These are phyloP conservation scores for Phylloscopus trochilus DNA, from an alignment of 2,113 vertebrate species.

Conservation along the genomic window DNA sequence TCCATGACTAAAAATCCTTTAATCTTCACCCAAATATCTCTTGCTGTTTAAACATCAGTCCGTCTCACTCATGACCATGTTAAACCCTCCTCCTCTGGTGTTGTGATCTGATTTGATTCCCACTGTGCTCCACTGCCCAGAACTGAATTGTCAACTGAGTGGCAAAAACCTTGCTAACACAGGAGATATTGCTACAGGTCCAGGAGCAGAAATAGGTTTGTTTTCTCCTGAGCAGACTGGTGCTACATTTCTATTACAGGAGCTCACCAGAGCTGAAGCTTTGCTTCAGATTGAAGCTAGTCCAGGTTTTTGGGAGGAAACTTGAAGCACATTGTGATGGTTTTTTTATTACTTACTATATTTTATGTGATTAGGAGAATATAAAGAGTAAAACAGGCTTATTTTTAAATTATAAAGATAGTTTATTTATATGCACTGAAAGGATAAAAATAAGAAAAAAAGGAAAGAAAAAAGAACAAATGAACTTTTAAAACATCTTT, in stretches of 20 bases:
- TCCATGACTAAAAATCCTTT: neutral
- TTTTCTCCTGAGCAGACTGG: neutral
- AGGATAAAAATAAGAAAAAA: no score
- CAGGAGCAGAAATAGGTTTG: neutral
- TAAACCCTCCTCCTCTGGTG: neutral
- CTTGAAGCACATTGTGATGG: neutral
- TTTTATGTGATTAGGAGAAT: no score
- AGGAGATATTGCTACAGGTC: neutral
- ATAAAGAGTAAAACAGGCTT: no score
- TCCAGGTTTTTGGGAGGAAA: neutral
- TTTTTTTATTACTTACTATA: no score
- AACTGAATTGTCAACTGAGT: neutral
- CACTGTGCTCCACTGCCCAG: neutral
- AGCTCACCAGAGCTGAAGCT: neutral
- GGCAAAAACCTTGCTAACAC: neutral
- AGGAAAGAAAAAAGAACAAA: no score
- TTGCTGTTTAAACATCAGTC: neutral
- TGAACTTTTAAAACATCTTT: no score
- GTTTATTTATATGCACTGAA: no score
- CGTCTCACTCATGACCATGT: neutral
- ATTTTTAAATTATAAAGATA: no score
- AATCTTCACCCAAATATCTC: neutral
- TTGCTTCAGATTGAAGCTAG: neutral
- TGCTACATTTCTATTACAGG: neutral
- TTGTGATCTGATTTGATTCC: neutral